phyloP scores from a whole-genome alignment of 2,888 invertebrate genomes.

The Helicoverpa assulta region DNA sequence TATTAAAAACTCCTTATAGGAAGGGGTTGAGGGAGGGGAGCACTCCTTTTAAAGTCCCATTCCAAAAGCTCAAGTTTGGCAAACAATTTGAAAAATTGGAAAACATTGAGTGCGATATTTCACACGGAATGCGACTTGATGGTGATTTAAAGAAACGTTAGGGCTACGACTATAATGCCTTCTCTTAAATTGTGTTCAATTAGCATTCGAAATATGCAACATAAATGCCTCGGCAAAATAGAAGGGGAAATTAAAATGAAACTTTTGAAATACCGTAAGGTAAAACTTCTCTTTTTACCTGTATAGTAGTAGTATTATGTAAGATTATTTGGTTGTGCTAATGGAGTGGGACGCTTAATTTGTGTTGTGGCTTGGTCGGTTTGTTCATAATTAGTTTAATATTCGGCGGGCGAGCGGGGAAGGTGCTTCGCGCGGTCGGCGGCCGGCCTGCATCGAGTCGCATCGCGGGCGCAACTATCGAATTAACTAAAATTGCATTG shows the following conservation, averaged over 20 bases:
- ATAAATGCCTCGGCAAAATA: conserved; percentile 14
- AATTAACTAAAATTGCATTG: conserved; percentile 88
- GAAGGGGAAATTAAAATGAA: conserved; percentile 5
- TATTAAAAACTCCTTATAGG: conserved; percentile 70
- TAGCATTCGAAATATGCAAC: conserved; percentile 21
- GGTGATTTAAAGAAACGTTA: conserved; percentile 25
- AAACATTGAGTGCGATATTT: conserved; percentile 60
- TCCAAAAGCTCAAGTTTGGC: conserved; percentile 58
- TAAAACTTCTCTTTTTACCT: conserved; percentile 28
- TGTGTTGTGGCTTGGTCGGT: conserved; percentile 76
- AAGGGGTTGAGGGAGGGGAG: conserved; percentile 68
- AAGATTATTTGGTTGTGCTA: conserved; percentile 69
- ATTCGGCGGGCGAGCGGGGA: conserved; percentile 66
- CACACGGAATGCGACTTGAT: conserved; percentile 43
- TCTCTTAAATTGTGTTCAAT: conserved; percentile 27
- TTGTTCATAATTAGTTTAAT: conserved; percentile 87
- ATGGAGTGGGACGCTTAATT: conserved; percentile 81
- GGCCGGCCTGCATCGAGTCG: conserved; percentile 57
- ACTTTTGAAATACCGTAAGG: neutral
- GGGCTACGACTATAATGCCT: neutral
- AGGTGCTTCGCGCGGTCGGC: conserved; percentile 36
- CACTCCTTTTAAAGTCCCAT: conserved; percentile 58
- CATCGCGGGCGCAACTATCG: conserved; percentile 69
- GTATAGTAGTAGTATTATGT: conserved; percentile 29
- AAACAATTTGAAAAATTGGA: conserved; percentile 58